Evolutionary conservation across 2,888 invertebrate genomes (phyloP), one percentile per base, ranked within the genome.

Genomic region (Phyllotreta striolata): DNA sequence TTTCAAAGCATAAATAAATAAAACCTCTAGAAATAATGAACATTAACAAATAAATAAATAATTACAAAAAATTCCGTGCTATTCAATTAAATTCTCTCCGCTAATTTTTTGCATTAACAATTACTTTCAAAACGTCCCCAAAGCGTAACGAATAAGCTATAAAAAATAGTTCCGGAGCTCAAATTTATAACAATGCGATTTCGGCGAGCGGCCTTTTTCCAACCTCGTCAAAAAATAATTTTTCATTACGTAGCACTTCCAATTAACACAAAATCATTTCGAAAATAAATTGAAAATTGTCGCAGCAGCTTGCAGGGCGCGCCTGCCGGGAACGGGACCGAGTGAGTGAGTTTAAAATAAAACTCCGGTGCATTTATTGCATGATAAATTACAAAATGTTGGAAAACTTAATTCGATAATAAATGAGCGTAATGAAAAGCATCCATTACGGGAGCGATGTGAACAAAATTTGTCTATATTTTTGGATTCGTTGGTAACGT

Each of bases 301-400:
- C 60, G 52, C 52, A 52, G 38, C 60, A 54, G 60, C 60, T 60
- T 60, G 60, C 60, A 51, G 47, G 44, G 60, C 34, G 40, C 52
- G 40, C 10, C 12, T 12, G 38, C 13, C 13, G 39, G 38, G 12
- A 24, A 24, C 38, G 52, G 24, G 14, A 47, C 34, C 49, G 38
- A 52, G 52, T 60, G 38, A 52, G 52, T 60, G 38, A 52, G 44
- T 60, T 60, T 60, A 44, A 60, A 60, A 60, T 60, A 60, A 60
- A 60, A 60, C 44, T 60, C 24, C 52, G 52, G 51, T 41, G 59
- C 59, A 59, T 70, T 71, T 69, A 72, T 70, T 60, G 68, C 67
- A 69, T 72, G 72, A 72, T 70, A 71, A 72, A 72, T 72, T 60
- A 51, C 63, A 66, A 65, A 67, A 59, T 63, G 61, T 63, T 55